Base-by-base conservation (phyloP, 2,888 invertebrate genomes). In the Pteria penguin region DNA sequence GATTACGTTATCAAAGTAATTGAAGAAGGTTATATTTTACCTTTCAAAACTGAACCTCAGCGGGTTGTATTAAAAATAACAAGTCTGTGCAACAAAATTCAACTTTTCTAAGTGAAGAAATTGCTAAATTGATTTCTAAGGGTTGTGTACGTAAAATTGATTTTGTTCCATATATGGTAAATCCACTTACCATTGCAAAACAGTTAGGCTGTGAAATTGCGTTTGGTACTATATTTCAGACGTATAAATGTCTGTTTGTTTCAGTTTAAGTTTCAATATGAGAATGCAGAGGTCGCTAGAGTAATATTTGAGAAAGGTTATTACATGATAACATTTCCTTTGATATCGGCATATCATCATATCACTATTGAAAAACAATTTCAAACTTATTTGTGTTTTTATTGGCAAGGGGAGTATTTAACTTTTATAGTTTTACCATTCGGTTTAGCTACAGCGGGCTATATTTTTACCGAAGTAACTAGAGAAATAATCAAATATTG, bases 371-470 rank as follows among this genome's bases (percentile, higher is more conserved):
- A 29, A 65, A n/a, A 27, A 31, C n/a, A 32, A n/a, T 63, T 61
- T 32, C 4, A 31, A n/a, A 26, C 27, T 4, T 66, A 52, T 60
- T 27, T 72, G 26, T 60, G 62, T 4, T 67, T 76, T 33, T n/a
- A 5, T 31, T 67, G 58, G 60, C 2, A 66, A 31, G 24, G 26
- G n/a, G 36, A 18, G 22, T 79, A 72, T 67, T 83, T 65, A 58
- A 75, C 76, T 3, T 83, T 75, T 14, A 78, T 69, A 27, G 83
- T 80, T 54, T 45, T 83, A 26, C 36, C 76, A 2, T 83, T 77
- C 66, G 80, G 78, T 26, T 32, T 83, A 3, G 66, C 75, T 14
- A 76, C 69, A 0, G 74, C 79, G 11, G 76, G 79, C n/a, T 77
- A 45, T 65, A 78, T 80, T 22, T 82, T 78, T 65, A 74, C 79